Base-by-base conservation (phyloP, 2,797 vertebrate species). In the Phyllotis vaccarum region DNA sequence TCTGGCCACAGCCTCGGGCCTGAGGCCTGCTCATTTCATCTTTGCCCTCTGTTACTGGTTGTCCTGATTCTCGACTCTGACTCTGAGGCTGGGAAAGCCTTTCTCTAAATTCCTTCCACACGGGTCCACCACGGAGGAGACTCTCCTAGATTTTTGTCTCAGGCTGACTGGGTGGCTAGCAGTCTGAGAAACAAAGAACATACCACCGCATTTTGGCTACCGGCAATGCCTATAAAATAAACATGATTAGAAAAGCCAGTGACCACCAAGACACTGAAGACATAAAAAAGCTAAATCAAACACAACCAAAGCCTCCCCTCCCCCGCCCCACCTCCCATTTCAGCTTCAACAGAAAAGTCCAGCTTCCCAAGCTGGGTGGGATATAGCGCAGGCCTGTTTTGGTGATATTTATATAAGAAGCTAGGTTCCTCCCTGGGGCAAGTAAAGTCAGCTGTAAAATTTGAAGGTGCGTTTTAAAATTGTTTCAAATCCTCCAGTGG, bases 371-470 rank as follows among this genome's bases (percentile, higher is more conserved):
- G 83, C 97, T 87, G 96, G 93, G 96, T 95, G 96, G 96, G 96
- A 79, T 78, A 70, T 0, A 8, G 54, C 46, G 58, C 78, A 81
- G 91, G 91, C 93, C 94, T 93, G 95, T 91, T 89, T 49, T 89
- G 91, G 95, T 52, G 90, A 86, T 97, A 82, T 97, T 98, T 97
- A 96, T 92, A 93, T 60, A 93, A 96, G 93, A 81, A 56, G 91
- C 94, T 95, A 14, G 66, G 94, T 93, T 95, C 97, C 81, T 92
- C 97, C 96, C 97, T 93, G 76, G 1, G 96, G 97, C 96, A 64
- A 97, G 96, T 75, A 89, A 75, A 96, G 89, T 93, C 86, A 96
- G 96, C 93, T 97, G 93, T 98, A 97, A 98, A 98, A 96, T 98
- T 96, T 96, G 97, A 97, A 97, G 95, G 97, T 95, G 43, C 93